phyloP scores from a whole-genome alignment of 1,140 invertebrate genomes.

The Drosophila nebulosa region DNA sequence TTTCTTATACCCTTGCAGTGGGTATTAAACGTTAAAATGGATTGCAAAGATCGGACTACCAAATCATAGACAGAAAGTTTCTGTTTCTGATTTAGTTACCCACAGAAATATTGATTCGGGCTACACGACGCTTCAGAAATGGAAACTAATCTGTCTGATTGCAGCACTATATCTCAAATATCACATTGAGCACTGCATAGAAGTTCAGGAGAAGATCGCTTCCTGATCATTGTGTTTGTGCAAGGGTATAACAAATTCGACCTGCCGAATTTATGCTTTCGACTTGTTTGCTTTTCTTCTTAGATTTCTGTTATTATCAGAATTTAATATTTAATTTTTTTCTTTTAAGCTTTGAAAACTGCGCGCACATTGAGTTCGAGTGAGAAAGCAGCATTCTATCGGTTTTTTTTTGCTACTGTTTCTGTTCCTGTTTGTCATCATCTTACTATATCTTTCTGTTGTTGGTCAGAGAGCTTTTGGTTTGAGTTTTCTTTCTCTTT shows the following conservation, averaged over 20 bases:
- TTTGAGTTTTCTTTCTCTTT: constrained; percentile 13
- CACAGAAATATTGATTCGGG: no score
- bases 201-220: no score
- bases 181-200: background rate
- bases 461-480: constrained; percentile 57
- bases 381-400: constrained; percentile 24
- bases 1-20: background rate
- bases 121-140: no score
- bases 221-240: background rate
- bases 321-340: constrained; percentile 10
- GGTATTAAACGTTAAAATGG: background rate
- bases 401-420: background rate
- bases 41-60: no score
- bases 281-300: background rate
- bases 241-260: background rate
- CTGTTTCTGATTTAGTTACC: no score
- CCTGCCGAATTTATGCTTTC: background rate
- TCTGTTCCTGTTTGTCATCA: constrained; percentile 15
- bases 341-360: constrained; percentile 37
- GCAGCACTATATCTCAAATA: background rate
- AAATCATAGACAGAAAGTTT: no score
- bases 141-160: background rate
- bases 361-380: constrained; percentile 43
- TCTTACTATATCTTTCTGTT: constrained; percentile 12
- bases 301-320: constrained; percentile 16